Percentiles rank a stretch among this genome's conserved stretches.
phyloP scores from a whole-genome alignment of 2,113 vertebrate species.

The Istiophorus platypterus region DNA sequence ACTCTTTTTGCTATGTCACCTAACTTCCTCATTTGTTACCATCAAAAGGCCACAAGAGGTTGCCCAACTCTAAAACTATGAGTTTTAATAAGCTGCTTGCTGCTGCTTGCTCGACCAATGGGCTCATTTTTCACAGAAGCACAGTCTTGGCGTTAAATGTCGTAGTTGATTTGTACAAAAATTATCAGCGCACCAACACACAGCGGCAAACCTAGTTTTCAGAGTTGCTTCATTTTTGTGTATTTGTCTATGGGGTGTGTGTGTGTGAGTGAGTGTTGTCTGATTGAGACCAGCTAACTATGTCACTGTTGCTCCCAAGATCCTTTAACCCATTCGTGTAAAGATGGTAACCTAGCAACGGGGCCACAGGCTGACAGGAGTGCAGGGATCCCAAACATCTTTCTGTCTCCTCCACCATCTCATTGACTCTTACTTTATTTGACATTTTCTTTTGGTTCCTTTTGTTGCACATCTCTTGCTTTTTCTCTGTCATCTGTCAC shows the following conservation, averaged over 20 bases:
- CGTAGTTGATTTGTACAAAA: too few species aligned
- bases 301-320: conserved; percentile 78
- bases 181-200: too few species aligned
- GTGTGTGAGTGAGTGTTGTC: conserved; percentile 17
- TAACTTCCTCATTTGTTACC: neutral
- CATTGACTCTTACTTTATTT: conserved; percentile 38
- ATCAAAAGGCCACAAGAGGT: neutral
- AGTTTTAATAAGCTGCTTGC: neutral
- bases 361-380: conserved; percentile 59
- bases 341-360: conserved; percentile 81
- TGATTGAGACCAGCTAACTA: conserved; percentile 72
- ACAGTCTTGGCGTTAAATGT: neutral
- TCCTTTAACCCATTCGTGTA: conserved; percentile 74
- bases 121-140: neutral
- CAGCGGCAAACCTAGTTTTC: neutral
- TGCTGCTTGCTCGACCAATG: too few species aligned
- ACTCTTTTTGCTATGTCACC: too few species aligned
- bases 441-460: conserved; percentile 27
- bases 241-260: conserved; percentile 16
- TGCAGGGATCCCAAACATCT: conserved; percentile 69
- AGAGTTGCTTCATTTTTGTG: conserved; percentile 46
- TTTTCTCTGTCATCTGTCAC: neutral
- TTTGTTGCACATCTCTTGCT: conserved; percentile 1
- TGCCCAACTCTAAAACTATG: too few species aligned
- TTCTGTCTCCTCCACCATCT: conserved; percentile 43